Base-by-base conservation (phyloP, 2,113 vertebrate genomes). In the Eolophus roseicapilla region DNA sequence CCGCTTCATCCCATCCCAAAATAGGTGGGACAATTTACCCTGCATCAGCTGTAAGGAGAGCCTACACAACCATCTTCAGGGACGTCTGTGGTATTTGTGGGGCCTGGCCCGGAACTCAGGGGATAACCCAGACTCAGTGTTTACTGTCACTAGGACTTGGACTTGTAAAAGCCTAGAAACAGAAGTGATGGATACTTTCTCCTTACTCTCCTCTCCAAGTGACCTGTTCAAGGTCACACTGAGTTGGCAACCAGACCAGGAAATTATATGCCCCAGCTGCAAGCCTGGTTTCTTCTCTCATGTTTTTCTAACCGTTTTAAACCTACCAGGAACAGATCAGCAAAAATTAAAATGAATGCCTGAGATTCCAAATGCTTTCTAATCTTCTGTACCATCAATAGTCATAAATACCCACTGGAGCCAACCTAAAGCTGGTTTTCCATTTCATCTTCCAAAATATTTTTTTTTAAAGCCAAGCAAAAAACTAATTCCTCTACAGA, bases 401-500 rank as follows among this genome's bases (percentile, higher is more conserved):
- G 50, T 94, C 77, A 69, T 62, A 92, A 95, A 84, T 53, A 76
- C 59, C 31, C 10, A 20, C 37, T 77, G 86, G 43, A 93, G 46
- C 50, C 27, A 90, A 46, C 16, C 35, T 60, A 83, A 92, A 44
- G 20, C 77, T 86, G 41, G 31, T 86, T 90, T 96, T 81, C 67
- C 52, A 55, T 83, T 88, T 89, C 31, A 65, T 89, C 62, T 84
- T 86, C 92, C 79, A 70, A 88, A 63, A 19, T 19, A 44, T 84
- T 19, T 52, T 62, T 83, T 89, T 74, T 55, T 0, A 53, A 92
- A 92, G 43, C 27, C 41, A 75, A 60, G 78, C 65, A 41, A 37
- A 90, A 95, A 93, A 50, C 50, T 86, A 63, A 55, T 86, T 96
- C 60, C 49, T 90, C 60, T 64, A 39, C 39, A 82, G 74, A 91